Conservation (phyloP, 2,113 vertebrate species). For the Hypocryptadius cinnamomeus region DNA sequence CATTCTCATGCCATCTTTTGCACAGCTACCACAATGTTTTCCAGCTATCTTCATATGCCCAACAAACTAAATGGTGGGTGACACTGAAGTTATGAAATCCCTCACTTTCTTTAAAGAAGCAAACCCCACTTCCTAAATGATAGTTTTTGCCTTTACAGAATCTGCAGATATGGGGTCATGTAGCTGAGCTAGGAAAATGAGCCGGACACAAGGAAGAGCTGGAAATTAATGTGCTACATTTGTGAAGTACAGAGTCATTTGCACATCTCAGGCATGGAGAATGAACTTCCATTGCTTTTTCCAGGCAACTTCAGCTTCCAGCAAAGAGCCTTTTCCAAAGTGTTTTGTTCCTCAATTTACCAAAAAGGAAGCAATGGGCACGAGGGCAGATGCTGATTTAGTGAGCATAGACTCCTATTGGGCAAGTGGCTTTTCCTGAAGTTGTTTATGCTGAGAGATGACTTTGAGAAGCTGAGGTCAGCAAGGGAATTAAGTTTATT, state of each 20-base stretch:
- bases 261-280: neutral
- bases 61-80: neutral
- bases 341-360: slow-evolving; percentile 3
- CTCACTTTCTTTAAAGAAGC: neutral
- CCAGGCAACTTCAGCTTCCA: neutral
- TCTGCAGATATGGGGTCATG: neutral
- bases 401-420: neutral
- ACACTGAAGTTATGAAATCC: neutral
- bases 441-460: slow-evolving; percentile 21
- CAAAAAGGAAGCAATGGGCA: slow-evolving; percentile 23
- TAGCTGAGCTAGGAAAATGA: neutral
- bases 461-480: slow-evolving; percentile 34
- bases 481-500: neutral
- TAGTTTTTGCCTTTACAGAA: neutral
- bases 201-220: neutral
- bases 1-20: neutral
- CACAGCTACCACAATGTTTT: neutral
- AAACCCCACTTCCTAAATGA: neutral
- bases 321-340: neutral
- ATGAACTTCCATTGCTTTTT: neutral
- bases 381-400: slow-evolving; percentile 20
- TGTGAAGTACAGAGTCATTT: neutral
- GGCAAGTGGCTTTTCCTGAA: slow-evolving; percentile 42
- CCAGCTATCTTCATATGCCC: neutral
- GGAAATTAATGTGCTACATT: neutral